A percentile compares a stretch with the other conserved stretches of the same genome.
These are phyloP conservation scores for Hydrozoanthus gracilis DNA, from an alignment of 92 coral and sea anemone genomes.

Conservation along the genomic window DNA sequence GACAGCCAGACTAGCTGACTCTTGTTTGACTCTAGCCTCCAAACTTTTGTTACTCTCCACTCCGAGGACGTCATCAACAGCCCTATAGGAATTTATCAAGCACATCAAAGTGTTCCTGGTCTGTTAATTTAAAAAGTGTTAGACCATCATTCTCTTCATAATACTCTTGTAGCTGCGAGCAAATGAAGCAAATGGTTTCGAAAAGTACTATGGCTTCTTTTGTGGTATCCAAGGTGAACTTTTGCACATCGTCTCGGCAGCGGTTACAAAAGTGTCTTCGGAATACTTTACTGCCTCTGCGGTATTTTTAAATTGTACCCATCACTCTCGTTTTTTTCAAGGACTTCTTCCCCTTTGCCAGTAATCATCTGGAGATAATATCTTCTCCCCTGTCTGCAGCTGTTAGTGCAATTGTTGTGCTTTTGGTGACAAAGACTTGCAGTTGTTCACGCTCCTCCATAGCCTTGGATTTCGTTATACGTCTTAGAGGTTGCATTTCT, in stretches of 20 bases:
- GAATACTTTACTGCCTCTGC: constrained; percentile 2
- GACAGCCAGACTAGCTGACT: not conserved
- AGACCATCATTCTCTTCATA: not conserved
- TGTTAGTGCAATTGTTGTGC: constrained; percentile 38
- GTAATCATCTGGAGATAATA: constrained; percentile 42
- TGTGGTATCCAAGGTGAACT: not conserved
- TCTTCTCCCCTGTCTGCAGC: constrained; percentile 48
- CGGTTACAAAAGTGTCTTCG: too few species aligned
- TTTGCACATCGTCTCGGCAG: too few species aligned
- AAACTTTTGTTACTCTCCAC: not conserved
- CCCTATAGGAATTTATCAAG: not conserved
- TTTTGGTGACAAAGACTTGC: too few species aligned
- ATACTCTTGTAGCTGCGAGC: not conserved
- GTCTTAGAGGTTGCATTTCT: not conserved
- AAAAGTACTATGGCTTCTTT: not conserved
- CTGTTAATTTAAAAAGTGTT: not conserved
- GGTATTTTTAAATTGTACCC: not conserved
- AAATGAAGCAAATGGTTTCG: not conserved
- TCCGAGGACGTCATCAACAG: not conserved
- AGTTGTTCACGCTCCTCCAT: too few species aligned
- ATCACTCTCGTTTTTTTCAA: not conserved
- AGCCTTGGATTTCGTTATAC: too few species aligned
- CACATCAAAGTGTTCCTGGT: not conserved
- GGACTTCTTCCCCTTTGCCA: not conserved
- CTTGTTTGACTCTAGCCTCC: not conserved